A percentile compares a stretch with the other conserved stretches of the same genome.
phyloP scores from a whole-genome alignment of 2,888 invertebrate species.

The Trichogramma dendrolimi region DNA sequence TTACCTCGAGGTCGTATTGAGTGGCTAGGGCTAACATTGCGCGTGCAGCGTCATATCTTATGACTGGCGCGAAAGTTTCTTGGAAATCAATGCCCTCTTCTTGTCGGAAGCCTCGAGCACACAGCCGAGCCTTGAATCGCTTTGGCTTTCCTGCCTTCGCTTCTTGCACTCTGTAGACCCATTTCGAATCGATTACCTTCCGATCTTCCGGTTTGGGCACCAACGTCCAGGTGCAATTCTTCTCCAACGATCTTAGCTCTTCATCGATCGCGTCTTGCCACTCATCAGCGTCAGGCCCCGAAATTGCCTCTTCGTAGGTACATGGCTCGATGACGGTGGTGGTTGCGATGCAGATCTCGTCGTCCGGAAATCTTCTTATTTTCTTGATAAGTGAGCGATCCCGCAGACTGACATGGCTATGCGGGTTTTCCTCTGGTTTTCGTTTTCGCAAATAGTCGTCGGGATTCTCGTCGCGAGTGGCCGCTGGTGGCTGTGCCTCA shows the following conservation, averaged over 20 bases:
- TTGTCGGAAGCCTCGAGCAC: constrained; percentile 17
- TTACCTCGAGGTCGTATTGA: neutral
- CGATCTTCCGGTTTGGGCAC: neutral
- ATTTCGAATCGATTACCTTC: constrained; percentile 2
- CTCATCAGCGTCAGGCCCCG: neutral
- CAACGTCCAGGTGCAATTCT: neutral
- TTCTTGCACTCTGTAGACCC: constrained; percentile 7
- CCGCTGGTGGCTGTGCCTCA: too few species aligned
- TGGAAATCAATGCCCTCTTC: neutral
- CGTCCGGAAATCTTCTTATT: too few species aligned
- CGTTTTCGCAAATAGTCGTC: too few species aligned
- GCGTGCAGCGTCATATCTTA: neutral
- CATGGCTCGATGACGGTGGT: too few species aligned
- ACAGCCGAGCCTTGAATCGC: constrained; percentile 9
- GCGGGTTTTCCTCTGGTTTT: too few species aligned
- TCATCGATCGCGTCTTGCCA: neutral
- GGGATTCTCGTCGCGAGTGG: too few species aligned
- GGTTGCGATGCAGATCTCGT: too few species aligned
- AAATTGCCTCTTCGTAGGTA: too few species aligned
- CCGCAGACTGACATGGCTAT: too few species aligned
- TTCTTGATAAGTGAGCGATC: too few species aligned
- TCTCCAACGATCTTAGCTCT: neutral
- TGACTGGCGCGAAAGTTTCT: neutral
- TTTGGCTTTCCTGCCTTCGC: neutral
- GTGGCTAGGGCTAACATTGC: neutral